Base-by-base conservation (phyloP, 1,140 invertebrate genomes). In the honey bee (Apis mellifera) region DNA sequence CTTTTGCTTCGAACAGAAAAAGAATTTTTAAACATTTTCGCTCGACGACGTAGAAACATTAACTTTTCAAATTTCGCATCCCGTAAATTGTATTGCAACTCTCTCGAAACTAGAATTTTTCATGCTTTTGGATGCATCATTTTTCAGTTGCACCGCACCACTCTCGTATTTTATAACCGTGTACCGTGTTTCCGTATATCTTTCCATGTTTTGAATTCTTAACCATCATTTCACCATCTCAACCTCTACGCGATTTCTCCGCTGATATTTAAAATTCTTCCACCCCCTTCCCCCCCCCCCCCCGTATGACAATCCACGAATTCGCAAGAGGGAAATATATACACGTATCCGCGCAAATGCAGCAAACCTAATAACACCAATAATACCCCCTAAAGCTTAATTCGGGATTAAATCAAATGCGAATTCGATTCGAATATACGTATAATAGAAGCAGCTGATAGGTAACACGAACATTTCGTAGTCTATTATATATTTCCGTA, bases 61-160 rank as follows among this genome's bases (percentile, higher is more conserved):
- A 76, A 76, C 74, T 76, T 76, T 66, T 65, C 60, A 52, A 66
- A 65, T 76, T 76, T 66, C 60, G 23, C 17, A 19, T 21, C 17
- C 59, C 42, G 59, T 50, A 76, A 76, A 76, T 76, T 76, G 60
- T 64, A 23, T 64, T 26, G n/a, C 60, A 76, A 65, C 74, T 54
- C 26, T 65, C 74, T 19, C 60, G 60, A 54, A 76, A 66, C 74
- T 65, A 32, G 57, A 76, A 54, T 76, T 76, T 76, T 76, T 65
- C 26, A 26, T 66, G 52, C 26, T 76, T 54, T n/a, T 42, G 5
- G 48, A 21, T 52, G 50, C 70, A 21, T 72, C 70, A 32, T 72
- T 72, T 65, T 76, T 26, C 57, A 69, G 54, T 42, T 55, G 17
- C 13, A 26, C 50, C n/a, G 21, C 50, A 8, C 23, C 32, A 13